Percentiles rank a stretch among this genome's conserved stretches.
Evolutionary conservation across 1,140 invertebrate genomes (phyloP).

Genomic region (Drosophila littoralis): DNA sequence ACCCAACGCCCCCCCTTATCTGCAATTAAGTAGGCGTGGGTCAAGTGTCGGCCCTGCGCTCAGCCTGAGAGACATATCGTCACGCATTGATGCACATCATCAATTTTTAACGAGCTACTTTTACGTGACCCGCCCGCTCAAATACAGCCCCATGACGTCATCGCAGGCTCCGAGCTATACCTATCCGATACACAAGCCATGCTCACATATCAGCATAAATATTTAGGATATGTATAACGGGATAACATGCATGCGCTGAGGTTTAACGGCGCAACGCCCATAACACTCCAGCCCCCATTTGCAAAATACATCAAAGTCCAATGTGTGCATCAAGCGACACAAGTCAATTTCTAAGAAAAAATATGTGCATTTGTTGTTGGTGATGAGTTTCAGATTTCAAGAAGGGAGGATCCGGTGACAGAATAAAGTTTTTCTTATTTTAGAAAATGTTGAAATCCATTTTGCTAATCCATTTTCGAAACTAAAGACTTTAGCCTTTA

Average conservation of each 20-base stretch:
- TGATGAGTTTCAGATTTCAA: not conserved
- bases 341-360: slow-evolving; percentile 27
- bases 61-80: slow-evolving; percentile 52
- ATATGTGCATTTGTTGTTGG: not conserved
- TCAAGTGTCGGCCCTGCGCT: slow-evolving; percentile 22
- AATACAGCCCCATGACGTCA: slow-evolving; percentile 53
- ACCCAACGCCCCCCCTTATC: not conserved
- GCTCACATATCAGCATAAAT: slow-evolving; percentile 1
- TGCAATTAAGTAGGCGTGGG: slow-evolving; percentile 19
- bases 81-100: slow-evolving; percentile 77
- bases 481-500: too few relatives aligned
- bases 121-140: slow-evolving; percentile 57
- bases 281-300: slow-evolving; percentile 29
- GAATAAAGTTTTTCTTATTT: too few relatives aligned
- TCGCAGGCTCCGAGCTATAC: slow-evolving; percentile 9
- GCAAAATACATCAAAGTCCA: slow-evolving; percentile 40
- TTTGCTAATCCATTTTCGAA: too few relatives aligned
- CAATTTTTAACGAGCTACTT: slow-evolving; percentile 78
- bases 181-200: slow-evolving; percentile 4
- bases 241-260: slow-evolving; percentile 36
- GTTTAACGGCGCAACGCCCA: slow-evolving; percentile 32
- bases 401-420: too few relatives aligned
- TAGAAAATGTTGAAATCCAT: too few relatives aligned
- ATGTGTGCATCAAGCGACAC: slow-evolving; percentile 23
- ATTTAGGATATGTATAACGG: slow-evolving; percentile 21